Conservation (phyloP, 2,797 vertebrate genomes). For the Microctenopoma steveboyesi region DNA sequence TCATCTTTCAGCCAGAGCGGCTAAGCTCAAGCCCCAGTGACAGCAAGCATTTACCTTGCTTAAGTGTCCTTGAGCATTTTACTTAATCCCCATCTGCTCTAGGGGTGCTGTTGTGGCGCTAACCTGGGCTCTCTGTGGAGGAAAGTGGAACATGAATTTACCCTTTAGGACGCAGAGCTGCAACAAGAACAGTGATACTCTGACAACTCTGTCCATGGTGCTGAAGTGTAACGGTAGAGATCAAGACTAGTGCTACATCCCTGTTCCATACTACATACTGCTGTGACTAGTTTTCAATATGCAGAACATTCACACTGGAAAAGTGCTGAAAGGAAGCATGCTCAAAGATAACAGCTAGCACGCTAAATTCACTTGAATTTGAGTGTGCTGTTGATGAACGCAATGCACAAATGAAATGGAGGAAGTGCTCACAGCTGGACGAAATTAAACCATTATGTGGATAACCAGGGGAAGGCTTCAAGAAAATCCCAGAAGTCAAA, state of each 20-base stretch:
- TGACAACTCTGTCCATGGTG: slow-evolving; percentile 63
- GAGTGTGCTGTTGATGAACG: slow-evolving; percentile 59
- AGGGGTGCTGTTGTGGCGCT: slow-evolving; percentile 49
- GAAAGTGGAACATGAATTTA: slow-evolving; percentile 42
- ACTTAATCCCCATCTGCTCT: slow-evolving; percentile 60
- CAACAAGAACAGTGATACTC: neutral
- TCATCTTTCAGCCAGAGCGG: slow-evolving; percentile 49
- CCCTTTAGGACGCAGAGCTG: slow-evolving; percentile 20
- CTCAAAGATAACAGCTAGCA: slow-evolving; percentile 58
- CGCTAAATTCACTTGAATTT: slow-evolving; percentile 45
- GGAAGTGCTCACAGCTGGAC: slow-evolving; percentile 47
- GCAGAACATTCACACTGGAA: slow-evolving; percentile 35
- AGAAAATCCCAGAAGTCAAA: slow-evolving; percentile 25
- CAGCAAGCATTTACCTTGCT: slow-evolving; percentile 58
- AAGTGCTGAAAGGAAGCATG: slow-evolving; percentile 61
- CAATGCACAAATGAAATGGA: slow-evolving; percentile 34
- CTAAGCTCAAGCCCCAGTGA: slow-evolving; percentile 49
- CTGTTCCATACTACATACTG: slow-evolving; percentile 10
- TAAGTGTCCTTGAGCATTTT: slow-evolving; percentile 71
- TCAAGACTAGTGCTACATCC: slow-evolving; percentile 4
- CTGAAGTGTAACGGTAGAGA: slow-evolving; percentile 53
- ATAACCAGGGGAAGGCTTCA: slow-evolving; percentile 15
- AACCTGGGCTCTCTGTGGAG: slow-evolving; percentile 49
- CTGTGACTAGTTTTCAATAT: slow-evolving; percentile 43
- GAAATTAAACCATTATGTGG: slow-evolving; percentile 44